phyloP scores from a whole-genome alignment of 2,797 vertebrate genomes.

The Cirrhinus mrigala region DNA sequence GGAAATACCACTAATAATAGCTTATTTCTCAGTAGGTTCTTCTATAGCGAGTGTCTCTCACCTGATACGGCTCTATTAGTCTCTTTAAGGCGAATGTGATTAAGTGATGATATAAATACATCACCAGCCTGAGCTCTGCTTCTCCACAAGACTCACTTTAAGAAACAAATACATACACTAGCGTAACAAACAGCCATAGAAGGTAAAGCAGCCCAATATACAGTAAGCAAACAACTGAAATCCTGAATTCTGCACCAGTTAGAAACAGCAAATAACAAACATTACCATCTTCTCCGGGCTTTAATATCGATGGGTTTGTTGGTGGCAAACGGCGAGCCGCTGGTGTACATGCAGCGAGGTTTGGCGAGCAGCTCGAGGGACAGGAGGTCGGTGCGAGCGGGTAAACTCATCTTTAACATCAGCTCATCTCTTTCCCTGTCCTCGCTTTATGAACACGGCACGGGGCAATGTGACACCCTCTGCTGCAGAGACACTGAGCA shows the following conservation, averaged over 20 bases:
- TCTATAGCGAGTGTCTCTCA: neutral
- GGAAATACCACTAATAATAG: neutral
- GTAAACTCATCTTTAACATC: slow-evolving; percentile 78
- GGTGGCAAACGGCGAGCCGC: slow-evolving; percentile 78
- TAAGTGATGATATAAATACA: slow-evolving; percentile 44
- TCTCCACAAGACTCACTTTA: neutral
- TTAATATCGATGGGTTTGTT: slow-evolving; percentile 86
- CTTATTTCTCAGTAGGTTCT: neutral
- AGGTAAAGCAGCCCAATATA: neutral
- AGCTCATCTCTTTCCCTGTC: neutral
- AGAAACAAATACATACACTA: neutral
- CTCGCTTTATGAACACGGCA: slow-evolving; percentile 34
- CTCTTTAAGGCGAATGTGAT: slow-evolving; percentile 16
- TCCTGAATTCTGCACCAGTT: neutral
- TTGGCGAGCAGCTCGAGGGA: slow-evolving; percentile 74
- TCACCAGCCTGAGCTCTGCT: slow-evolving; percentile 22
- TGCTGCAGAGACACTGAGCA: slow-evolving; percentile 4
- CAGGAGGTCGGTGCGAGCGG: slow-evolving; percentile 75
- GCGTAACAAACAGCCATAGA: neutral
- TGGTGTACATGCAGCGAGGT: slow-evolving; percentile 72
- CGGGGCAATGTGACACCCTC: slow-evolving; percentile 22
- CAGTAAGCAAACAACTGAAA: neutral
- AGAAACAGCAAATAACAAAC: neutral
- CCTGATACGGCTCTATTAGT: slow-evolving; percentile 17
- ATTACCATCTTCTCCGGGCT: slow-evolving; percentile 80